Conservation (phyloP, 2,888 invertebrate genomes). For the Doris montereyensis region DNA sequence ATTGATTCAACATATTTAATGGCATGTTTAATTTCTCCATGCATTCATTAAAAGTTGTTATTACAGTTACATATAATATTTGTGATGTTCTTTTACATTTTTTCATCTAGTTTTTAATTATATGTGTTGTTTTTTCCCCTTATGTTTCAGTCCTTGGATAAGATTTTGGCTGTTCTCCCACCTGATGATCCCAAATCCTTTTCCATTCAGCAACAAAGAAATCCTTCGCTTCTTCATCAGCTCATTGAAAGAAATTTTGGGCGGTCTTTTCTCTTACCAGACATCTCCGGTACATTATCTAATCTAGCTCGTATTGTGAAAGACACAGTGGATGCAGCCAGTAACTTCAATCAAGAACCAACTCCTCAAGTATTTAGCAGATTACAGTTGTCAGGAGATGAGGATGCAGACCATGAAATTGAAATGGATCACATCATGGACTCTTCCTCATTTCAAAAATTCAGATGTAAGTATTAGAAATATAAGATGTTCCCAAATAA, state of each 20-base stretch:
- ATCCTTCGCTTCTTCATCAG: constrained; percentile 52
- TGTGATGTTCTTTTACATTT: too few relatives aligned
- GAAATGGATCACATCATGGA: too few relatives aligned
- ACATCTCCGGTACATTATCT: constrained; percentile 52
- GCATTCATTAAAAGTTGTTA: too few relatives aligned
- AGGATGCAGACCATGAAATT: too few relatives aligned
- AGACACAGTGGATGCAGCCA: constrained; percentile 53
- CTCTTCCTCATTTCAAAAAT: not conserved
- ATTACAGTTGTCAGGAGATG: not conserved
- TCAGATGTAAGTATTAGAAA: not conserved
- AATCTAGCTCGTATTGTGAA: constrained; percentile 55
- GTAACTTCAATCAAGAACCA: constrained; percentile 47
- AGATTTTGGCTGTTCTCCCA: constrained; percentile 54
- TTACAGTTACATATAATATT: too few relatives aligned
- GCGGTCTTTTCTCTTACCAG: constrained; percentile 46
- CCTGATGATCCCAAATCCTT: constrained; percentile 60
- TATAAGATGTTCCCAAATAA: too few relatives aligned
- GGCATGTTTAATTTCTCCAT: too few relatives aligned
- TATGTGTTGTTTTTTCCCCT: not conserved
- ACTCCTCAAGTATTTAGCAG: constrained; percentile 15
- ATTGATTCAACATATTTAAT: too few relatives aligned
- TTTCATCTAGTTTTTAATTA: too few relatives aligned
- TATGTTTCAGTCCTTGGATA: constrained; percentile 60
- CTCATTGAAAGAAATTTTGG: constrained; percentile 57
- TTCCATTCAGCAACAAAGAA: constrained; percentile 49